Percentiles rank a stretch among this genome's conserved stretches.
Evolutionary conservation across 2,797 vertebrate genomes (phyloP).

Genomic region (Heteromormyrus szaboi): DNA sequence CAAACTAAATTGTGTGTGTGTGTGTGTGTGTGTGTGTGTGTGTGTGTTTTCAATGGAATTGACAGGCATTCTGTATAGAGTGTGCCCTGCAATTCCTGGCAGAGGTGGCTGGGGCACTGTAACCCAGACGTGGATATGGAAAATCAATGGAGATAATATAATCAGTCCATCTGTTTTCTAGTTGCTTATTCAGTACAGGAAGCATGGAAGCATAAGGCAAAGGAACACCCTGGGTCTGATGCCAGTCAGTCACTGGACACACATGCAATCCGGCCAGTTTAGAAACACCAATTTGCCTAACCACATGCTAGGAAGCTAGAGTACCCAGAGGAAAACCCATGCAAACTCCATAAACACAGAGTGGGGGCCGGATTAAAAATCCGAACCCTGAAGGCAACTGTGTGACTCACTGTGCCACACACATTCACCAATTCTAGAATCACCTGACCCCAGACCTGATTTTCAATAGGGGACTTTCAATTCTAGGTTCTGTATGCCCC

Average conservation of each 20-base stretch:
- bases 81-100: not conserved
- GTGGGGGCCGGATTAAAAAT: not conserved
- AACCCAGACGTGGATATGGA: not conserved
- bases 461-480: not conserved
- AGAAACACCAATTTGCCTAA: constrained; percentile 5
- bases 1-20: not conserved
- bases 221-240: not conserved
- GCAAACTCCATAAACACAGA: constrained; percentile 6
- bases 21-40: not conserved
- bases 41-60: not conserved
- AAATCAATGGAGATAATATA: not conserved
- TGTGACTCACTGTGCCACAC: not conserved
- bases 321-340: constrained; percentile 1
- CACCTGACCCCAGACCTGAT: not conserved
- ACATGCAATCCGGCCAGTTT: not conserved
- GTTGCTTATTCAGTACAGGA: not conserved
- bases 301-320: not conserved
- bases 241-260: not conserved
- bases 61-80: not conserved
- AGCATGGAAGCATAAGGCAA: not conserved
- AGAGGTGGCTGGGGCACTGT: not conserved
- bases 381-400: not conserved
- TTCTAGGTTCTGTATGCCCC: not conserved
- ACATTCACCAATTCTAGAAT: not conserved
- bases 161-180: not conserved